phyloP scores from a whole-genome alignment of 1,140 invertebrate genomes.

The Zaprionus gabonicus region DNA sequence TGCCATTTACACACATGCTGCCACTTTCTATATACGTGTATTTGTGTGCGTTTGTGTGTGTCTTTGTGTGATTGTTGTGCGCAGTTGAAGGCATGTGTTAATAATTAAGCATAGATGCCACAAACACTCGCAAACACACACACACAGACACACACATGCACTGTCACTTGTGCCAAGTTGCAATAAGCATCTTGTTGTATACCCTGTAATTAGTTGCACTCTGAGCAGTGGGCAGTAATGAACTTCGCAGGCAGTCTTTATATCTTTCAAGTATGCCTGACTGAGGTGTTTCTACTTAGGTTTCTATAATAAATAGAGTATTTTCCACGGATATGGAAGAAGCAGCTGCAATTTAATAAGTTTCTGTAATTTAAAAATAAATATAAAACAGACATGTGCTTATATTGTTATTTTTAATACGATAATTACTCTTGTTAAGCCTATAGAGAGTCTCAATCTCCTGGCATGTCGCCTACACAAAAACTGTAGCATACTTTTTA shows the following conservation, averaged over 20 bases:
- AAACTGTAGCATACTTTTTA: neutral
- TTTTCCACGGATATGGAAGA: too few relatives aligned
- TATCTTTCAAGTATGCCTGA: too few relatives aligned
- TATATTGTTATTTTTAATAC: too few relatives aligned
- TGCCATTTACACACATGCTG: constrained; percentile 20
- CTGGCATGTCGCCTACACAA: too few relatives aligned
- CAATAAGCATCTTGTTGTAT: constrained; percentile 13
- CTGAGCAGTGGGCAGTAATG: neutral
- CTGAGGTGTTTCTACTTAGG: too few relatives aligned
- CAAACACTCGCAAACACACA: constrained; percentile 24
- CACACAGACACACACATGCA: constrained; percentile 1
- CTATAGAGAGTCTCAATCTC: too few relatives aligned
- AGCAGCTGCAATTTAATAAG: too few relatives aligned
- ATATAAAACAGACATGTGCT: too few relatives aligned
- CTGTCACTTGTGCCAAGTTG: neutral
- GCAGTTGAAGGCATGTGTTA: constrained; percentile 51
- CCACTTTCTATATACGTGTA: neutral
- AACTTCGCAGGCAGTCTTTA: neutral
- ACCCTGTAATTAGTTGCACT: constrained; percentile 6
- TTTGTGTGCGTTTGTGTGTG: neutral
- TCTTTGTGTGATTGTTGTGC: constrained; percentile 8
- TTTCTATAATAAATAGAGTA: too few relatives aligned
- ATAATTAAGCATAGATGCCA: constrained; percentile 72
- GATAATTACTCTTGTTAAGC: too few relatives aligned
- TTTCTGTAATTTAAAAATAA: too few relatives aligned